Evolutionary conservation across 1,140 invertebrate species (phyloP), one percentile per base, ranked within the genome.

Genomic region (Achroia grisella): DNA sequence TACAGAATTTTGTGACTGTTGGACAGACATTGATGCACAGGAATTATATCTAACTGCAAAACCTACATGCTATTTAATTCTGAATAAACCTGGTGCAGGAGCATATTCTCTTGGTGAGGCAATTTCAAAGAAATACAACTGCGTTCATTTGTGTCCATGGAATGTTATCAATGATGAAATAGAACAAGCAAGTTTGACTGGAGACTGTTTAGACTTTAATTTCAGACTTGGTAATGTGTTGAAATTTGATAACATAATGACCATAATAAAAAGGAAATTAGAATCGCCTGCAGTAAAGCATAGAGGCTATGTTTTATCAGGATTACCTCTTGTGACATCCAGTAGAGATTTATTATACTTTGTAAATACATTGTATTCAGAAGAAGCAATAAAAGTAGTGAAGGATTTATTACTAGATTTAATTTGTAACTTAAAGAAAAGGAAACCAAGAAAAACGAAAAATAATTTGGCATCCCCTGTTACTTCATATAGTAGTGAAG

Each of bases 261-360:
- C 76, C 52, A 59, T 90, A 10, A 62, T 90, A 10, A 71, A 87
- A 37, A 62, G 67, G 44, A 86, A 87, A 54, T 46, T 89, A 2
- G 58, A 83, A 49, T 83, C 78, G 12, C 67, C 84, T 10, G 78
- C 75, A n/a, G 68, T 88, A 12, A 58, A 72, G 48, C 88, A 91
- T 60, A 77, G 87, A 56, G 89, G 90, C 10, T 90, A 88, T 73
- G 75, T 91, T 5, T 59, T 90, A 44, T 87, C 88, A 30, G 89
- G 89, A 10, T 54, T 90, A 31, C 89, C 90, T n/a, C 44, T 90
- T 10, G 71, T 90, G 29, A 76, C 78, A 1, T 80, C 81, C 33
- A 62, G 67, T 47, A 51, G 54, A 48, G 54, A 37, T 29, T 48
- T 56, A 17, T 27, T 62, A 54, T 67, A 62, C 33, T 52, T 64